Percentiles rank a stretch among this genome's conserved stretches.
phyloP scores from a whole-genome alignment of 2,888 invertebrate genomes.

The Synergus laeviventris region DNA sequence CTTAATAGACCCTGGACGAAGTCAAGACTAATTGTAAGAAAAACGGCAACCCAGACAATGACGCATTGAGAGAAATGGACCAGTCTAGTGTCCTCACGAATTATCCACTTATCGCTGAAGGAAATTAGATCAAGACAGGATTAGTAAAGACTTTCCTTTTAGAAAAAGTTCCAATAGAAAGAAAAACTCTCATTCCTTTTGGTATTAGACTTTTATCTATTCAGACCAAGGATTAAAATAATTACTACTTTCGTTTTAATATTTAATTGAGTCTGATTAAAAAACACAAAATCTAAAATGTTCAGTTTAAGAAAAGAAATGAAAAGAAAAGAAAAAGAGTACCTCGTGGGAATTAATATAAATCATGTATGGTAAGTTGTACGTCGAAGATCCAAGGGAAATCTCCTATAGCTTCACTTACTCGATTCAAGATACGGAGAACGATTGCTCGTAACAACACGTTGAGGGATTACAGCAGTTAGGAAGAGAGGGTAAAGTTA shows the following conservation, averaged over 20 bases:
- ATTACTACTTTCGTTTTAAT: not conserved
- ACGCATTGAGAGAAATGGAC: not conserved
- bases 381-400: not conserved
- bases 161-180: not conserved
- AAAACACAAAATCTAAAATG: not conserved
- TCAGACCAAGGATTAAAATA: not conserved
- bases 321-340: not conserved
- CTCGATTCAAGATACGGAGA: not conserved
- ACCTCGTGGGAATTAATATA: constrained; percentile 14
- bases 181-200: not conserved
- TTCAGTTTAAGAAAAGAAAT: not conserved
- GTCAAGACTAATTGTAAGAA: not conserved
- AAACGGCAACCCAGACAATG: not conserved
- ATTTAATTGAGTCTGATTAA: not conserved
- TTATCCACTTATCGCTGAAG: not conserved
- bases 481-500: not conserved
- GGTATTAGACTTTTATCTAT: not conserved
- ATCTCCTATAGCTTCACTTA: constrained; percentile 6
- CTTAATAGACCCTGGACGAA: not conserved
- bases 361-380: not conserved
- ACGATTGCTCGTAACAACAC: not conserved
- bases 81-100: not conserved
- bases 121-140: not conserved
- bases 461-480: not conserved
- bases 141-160: not conserved